These are phyloP conservation scores for Amblyteles armatorius DNA, from an alignment of 2,888 invertebrate genomes.

Conservation along the genomic window DNA sequence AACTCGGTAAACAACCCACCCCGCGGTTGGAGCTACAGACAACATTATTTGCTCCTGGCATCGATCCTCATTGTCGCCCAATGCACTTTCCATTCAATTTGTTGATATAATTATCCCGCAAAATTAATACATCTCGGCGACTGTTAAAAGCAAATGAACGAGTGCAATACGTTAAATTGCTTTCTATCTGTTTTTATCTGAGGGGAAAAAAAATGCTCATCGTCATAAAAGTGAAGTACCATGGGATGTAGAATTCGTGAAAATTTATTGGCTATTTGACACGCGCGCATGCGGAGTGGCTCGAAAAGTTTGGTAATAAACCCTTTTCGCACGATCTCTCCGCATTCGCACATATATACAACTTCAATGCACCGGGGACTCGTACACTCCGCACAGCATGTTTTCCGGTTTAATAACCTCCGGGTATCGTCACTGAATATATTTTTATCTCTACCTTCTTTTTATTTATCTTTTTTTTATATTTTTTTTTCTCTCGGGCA, in stretches of 20 bases:
- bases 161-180: neutral
- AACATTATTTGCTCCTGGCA: conserved; percentile 22
- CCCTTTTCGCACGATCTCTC: neutral
- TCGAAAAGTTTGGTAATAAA: conserved; percentile 26
- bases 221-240: neutral
- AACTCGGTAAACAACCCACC: conserved; percentile 45
- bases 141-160: neutral
- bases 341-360: conserved; percentile 12
- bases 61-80: conserved; percentile 25
- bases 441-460: conserved; percentile 17
- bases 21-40: conserved; percentile 26
- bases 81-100: neutral
- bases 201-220: neutral
- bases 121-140: neutral
- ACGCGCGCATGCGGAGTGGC: neutral
- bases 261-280: conserved; percentile 7
- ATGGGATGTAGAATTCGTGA: neutral
- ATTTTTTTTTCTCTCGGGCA: neutral
- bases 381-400: conserved; percentile 20
- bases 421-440: conserved; percentile 48
- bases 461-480: conserved; percentile 6
- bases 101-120: neutral
- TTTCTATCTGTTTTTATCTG: neutral
- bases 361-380: conserved; percentile 33
- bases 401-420: conserved; percentile 38